Percentiles rank a stretch among this genome's conserved stretches.
These are phyloP conservation scores for Syritta pipiens DNA, from an alignment of 2,888 invertebrate species.

Conservation along the genomic window DNA sequence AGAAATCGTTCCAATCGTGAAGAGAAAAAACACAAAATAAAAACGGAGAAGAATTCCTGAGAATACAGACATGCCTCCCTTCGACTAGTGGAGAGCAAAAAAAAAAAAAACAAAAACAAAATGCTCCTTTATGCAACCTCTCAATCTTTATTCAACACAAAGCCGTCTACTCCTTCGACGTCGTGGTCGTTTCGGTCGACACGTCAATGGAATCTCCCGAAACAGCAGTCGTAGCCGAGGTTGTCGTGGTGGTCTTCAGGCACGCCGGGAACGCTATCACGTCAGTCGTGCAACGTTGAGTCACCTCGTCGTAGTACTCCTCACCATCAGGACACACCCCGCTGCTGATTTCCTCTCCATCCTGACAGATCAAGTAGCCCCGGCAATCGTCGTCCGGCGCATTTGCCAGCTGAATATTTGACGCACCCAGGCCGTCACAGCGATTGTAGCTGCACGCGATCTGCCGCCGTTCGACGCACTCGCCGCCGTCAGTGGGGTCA, in stretches of 20 bases:
- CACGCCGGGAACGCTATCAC: slow-evolving; percentile 73
- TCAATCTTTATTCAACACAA: too few relatives aligned
- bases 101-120: too few relatives aligned
- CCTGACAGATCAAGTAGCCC: slow-evolving; percentile 74
- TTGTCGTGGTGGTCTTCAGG: neutral
- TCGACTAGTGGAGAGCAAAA: too few relatives aligned
- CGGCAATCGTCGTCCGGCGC: slow-evolving; percentile 73
- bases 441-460: slow-evolving; percentile 73
- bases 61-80: too few relatives aligned
- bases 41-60: too few relatives aligned
- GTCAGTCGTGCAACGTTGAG: slow-evolving; percentile 73
- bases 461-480: slow-evolving; percentile 72
- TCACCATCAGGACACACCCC: slow-evolving; percentile 72
- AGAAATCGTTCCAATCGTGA: too few relatives aligned
- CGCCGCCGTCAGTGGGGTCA: slow-evolving; percentile 71
- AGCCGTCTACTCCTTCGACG: neutral
- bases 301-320: slow-evolving; percentile 74
- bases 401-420: slow-evolving; percentile 74
- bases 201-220: neutral
- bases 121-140: too few relatives aligned
- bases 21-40: too few relatives aligned
- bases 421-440: slow-evolving; percentile 72
- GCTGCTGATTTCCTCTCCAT: slow-evolving; percentile 72
- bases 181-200: neutral
- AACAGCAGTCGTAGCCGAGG: neutral